Conservation (phyloP, 2,888 invertebrate genomes). For the Melangyna quadrimaculata region DNA sequence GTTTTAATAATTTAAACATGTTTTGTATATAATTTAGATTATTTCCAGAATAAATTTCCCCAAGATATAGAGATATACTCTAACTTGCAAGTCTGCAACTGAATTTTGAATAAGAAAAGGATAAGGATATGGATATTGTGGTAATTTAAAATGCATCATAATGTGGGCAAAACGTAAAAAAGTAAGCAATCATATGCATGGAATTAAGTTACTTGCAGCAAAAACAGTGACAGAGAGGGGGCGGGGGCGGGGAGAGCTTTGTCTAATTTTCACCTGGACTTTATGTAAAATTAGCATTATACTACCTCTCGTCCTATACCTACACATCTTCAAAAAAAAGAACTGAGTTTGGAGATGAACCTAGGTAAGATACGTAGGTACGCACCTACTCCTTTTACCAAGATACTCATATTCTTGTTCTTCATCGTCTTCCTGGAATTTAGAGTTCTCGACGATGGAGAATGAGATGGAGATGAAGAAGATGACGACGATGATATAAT, state of each 20-base stretch:
- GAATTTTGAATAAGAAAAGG: not conserved
- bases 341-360: not conserved
- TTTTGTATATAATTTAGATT: not conserved
- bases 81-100: too few species aligned
- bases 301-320: too few species aligned
- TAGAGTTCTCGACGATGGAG: conserved; percentile 5
- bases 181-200: conserved; percentile 30
- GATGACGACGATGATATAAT: conserved; percentile 45
- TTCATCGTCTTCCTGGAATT: conserved; percentile 19
- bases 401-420: conserved; percentile 4
- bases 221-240: not conserved
- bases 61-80: not conserved
- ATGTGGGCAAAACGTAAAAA: conserved; percentile 11
- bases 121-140: not conserved
- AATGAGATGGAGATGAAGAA: not conserved
- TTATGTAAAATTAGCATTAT: too few species aligned
- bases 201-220: conserved; percentile 11
- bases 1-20: not conserved
- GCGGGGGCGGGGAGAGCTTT: conserved; percentile 10
- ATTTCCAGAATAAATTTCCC: conserved; percentile 31
- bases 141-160: conserved; percentile 44
- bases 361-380: not conserved
- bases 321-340: not conserved
- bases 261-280: conserved; percentile 43
- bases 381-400: not conserved